Evolutionary conservation across 2,888 invertebrate genomes (phyloP).

Genomic region (Taphrorychus bicolor): DNA sequence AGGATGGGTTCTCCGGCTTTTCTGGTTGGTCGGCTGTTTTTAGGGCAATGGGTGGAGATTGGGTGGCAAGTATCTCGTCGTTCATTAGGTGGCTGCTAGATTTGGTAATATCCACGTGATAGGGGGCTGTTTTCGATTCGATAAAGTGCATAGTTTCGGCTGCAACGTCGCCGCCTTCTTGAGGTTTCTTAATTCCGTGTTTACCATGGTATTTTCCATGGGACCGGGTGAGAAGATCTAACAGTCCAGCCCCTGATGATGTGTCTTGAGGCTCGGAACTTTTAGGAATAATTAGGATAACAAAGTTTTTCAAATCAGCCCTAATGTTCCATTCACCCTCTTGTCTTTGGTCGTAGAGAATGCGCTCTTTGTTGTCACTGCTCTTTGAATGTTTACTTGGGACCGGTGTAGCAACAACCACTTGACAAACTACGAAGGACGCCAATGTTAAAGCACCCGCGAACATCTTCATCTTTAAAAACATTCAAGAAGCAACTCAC

Average conservation of each 20-base stretch:
- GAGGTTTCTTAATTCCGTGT: constrained; percentile 27
- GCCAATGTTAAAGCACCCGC: constrained; percentile 3
- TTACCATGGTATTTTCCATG: constrained; percentile 22
- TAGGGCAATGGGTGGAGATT: constrained; percentile 22
- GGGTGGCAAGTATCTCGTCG: constrained; percentile 39
- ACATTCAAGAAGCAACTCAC: constrained; percentile 8
- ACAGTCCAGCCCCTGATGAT: constrained; percentile 41
- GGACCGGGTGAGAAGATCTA: constrained; percentile 49
- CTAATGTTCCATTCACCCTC: constrained; percentile 73
- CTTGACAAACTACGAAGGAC: constrained; percentile 5
- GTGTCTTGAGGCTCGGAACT: constrained; percentile 34
- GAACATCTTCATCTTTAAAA: constrained; percentile 15
- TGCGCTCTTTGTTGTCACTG: constrained; percentile 13
- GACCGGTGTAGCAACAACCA: constrained; percentile 11
- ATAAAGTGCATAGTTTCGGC: constrained; percentile 65
- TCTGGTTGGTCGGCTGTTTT: constrained; percentile 28
- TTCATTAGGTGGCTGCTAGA: constrained; percentile 31
- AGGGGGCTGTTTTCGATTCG: constrained; percentile 71
- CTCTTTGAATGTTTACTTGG: constrained; percentile 9
- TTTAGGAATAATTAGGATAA: constrained; percentile 66
- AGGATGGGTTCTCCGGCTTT: constrained; percentile 45
- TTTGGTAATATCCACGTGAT: constrained; percentile 69
- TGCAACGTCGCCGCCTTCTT: constrained; percentile 17
- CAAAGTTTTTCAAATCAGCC: constrained; percentile 77
- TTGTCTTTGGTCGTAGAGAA: constrained; percentile 75